These are phyloP conservation scores for Peromyscus leucopus DNA, from an alignment of 2,113 vertebrate genomes.

Conservation along the genomic window DNA sequence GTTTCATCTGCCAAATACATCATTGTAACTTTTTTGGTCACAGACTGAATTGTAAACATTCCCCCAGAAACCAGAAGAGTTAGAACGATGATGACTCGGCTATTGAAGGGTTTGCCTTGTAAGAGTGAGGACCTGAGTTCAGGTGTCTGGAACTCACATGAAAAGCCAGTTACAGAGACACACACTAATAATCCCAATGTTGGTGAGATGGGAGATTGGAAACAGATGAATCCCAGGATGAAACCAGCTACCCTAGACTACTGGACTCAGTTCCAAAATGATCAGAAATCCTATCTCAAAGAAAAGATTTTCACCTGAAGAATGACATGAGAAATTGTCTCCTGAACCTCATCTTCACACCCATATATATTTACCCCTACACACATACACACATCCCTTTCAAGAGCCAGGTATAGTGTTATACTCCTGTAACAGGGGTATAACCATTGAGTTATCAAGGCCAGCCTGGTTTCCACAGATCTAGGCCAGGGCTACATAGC, in stretches of 20 bases:
- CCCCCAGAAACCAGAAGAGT: background rate
- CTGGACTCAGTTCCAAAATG: background rate
- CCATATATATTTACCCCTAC: background rate
- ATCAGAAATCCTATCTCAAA: background rate
- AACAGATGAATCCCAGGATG: background rate
- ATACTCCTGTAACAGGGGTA: background rate
- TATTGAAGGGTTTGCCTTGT: background rate
- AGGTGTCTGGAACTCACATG: background rate
- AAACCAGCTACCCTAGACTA: background rate
- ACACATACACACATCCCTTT: background rate
- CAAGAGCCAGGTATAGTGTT: background rate
- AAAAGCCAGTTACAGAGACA: background rate
- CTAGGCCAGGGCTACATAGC: background rate
- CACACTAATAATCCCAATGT: background rate
- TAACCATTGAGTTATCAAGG: background rate
- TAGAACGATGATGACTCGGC: background rate
- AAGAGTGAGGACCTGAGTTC: background rate
- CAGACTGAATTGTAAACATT: background rate
- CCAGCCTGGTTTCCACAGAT: background rate
- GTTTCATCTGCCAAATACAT: background rate
- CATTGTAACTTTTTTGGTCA: background rate
- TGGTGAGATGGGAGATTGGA: background rate
- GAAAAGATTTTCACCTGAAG: background rate
- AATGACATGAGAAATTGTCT: background rate
- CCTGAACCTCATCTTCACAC: background rate